These are phyloP conservation scores for Lagenorhynchus albirostris DNA, from an alignment of 2,113 vertebrate species.

Conservation along the genomic window DNA sequence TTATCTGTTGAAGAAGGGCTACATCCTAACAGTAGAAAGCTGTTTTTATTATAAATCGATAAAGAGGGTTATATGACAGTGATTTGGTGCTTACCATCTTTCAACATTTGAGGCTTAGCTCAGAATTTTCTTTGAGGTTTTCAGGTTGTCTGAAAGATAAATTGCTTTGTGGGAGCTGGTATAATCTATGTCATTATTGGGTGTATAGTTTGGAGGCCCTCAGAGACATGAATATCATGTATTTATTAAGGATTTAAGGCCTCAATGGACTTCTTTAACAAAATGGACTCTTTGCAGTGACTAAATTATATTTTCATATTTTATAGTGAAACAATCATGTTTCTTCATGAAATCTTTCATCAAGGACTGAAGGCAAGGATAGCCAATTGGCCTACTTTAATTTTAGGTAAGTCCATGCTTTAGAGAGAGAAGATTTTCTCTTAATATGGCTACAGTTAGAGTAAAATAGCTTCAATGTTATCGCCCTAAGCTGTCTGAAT, in stretches of 20 bases:
- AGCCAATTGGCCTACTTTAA: conserved; percentile 98
- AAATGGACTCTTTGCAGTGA: neutral
- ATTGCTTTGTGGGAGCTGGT: neutral
- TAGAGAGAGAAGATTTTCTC: neutral
- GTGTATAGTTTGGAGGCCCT: neutral
- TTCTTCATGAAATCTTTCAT: conserved; percentile 99
- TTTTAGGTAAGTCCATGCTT: conserved; percentile 91
- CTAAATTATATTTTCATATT: conserved; percentile 48
- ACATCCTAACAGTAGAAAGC: neutral
- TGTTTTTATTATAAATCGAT: neutral
- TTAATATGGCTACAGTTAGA: neutral
- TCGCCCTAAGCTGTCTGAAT: neutral
- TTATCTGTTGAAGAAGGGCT: neutral
- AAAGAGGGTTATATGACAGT: neutral
- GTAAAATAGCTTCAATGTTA: neutral
- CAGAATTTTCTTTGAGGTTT: neutral
- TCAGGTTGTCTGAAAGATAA: neutral
- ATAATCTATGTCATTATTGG: neutral
- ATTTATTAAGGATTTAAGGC: neutral
- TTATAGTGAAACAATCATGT: conserved; percentile 98
- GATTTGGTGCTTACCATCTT: neutral
- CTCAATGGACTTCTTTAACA: neutral
- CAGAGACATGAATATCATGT: neutral
- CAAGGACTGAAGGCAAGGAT: conserved; percentile 98
- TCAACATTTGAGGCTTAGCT: neutral